phyloP scores from a whole-genome alignment of 35 echinoderm and acorn worm species.

The Stichopus chloronotus region DNA sequence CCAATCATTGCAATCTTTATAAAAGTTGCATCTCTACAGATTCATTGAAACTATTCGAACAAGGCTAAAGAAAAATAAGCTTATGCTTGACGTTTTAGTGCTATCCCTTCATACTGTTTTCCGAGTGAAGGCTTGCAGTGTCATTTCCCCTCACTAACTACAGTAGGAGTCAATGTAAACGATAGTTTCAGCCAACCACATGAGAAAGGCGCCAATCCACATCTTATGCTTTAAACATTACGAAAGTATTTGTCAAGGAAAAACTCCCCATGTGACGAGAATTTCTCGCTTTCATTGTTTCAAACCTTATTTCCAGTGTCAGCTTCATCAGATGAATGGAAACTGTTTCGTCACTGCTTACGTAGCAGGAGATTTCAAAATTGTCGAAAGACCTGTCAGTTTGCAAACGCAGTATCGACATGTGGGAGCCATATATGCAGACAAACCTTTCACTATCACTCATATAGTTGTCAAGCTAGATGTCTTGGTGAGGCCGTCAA shows the following conservation, averaged over 20 bases:
- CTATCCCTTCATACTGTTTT: too few relatives aligned
- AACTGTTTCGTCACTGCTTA: neutral
- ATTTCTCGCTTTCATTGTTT: neutral
- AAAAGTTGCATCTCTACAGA: too few relatives aligned
- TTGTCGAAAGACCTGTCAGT: neutral
- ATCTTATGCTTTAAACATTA: neutral
- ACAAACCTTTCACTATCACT: neutral
- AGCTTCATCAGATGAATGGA: neutral
- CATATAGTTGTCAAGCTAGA: neutral
- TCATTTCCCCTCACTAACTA: neutral
- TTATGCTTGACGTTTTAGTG: too few relatives aligned
- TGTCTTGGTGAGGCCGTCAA: neutral
- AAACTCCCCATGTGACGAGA: neutral
- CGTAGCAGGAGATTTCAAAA: slow-evolving; percentile 4
- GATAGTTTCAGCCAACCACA: neutral
- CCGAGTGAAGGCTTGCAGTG: too few relatives aligned
- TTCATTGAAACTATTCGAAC: too few relatives aligned
- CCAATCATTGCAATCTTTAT: too few relatives aligned
- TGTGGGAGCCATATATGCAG: neutral
- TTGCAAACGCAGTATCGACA: neutral
- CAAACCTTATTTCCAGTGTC: neutral
- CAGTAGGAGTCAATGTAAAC: neutral
- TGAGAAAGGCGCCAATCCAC: neutral
- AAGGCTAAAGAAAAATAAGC: too few relatives aligned
- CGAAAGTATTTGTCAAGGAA: neutral